Evolutionary conservation across 2,888 invertebrate species (phyloP).

Genomic region (Synergus laeviventris): DNA sequence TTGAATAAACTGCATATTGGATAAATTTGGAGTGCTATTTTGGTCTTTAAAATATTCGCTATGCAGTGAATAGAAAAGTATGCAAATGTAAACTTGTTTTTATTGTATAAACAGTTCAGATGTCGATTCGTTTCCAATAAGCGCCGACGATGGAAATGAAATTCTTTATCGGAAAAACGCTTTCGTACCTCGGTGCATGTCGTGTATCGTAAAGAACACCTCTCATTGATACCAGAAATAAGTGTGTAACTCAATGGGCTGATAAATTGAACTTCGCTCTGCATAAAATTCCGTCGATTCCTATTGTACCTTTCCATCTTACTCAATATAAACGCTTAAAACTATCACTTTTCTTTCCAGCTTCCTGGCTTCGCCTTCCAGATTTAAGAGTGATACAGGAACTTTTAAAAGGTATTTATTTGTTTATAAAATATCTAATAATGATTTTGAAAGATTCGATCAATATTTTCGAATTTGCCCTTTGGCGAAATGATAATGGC

Average conservation of each 20-base stretch:
- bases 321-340: not conserved
- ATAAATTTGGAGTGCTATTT: not conserved
- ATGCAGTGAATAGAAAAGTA: constrained; percentile 16
- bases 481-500: not conserved
- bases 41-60: not conserved
- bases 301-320: not conserved
- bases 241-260: constrained; percentile 30
- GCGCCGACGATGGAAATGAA: constrained; percentile 16
- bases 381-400: not conserved
- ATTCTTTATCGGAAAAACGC: constrained; percentile 38
- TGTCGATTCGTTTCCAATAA: constrained; percentile 26
- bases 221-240: constrained; percentile 32
- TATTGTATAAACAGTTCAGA: constrained; percentile 26
- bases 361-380: not conserved
- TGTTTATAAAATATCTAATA: not conserved
- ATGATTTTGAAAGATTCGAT: not conserved
- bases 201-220: constrained; percentile 25
- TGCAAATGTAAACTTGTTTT: constrained; percentile 26
- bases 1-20: not conserved
- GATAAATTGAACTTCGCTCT: constrained; percentile 28
- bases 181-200: constrained; percentile 26
- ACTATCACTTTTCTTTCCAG: not conserved
- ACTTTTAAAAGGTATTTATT: not conserved
- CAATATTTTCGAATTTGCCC: not conserved
- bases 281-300: constrained; percentile 17